Percentiles rank a stretch among this genome's conserved stretches.
Conservation (phyloP, 2,113 vertebrate genomes). For the Tupaia chinensis region DNA sequence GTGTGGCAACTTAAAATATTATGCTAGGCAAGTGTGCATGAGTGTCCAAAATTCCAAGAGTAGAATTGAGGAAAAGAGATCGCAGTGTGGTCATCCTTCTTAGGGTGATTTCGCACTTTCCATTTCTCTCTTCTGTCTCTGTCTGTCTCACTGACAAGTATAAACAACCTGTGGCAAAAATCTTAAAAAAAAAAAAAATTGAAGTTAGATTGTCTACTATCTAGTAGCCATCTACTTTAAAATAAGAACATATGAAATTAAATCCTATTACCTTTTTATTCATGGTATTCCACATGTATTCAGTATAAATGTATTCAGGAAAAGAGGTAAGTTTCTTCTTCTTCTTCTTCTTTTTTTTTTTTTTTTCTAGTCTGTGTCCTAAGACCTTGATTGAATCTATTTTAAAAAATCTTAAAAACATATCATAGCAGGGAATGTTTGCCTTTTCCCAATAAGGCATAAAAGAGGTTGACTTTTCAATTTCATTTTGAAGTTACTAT, state of each 20-base stretch:
- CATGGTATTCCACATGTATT: neutral
- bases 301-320: neutral
- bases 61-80: too few species aligned
- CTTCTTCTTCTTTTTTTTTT: neutral
- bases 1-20: too few species aligned
- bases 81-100: too few species aligned
- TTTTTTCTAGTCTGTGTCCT: neutral
- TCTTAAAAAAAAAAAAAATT: too few species aligned
- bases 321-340: neutral
- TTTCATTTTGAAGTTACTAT: neutral
- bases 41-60: too few species aligned
- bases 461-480: neutral
- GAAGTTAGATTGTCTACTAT: neutral
- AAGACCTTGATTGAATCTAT: neutral
- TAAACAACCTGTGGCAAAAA: too few species aligned
- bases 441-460: neutral
- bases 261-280: neutral
- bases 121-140: too few species aligned
- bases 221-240: neutral
- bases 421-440: neutral
- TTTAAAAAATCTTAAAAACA: neutral
- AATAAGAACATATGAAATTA: neutral
- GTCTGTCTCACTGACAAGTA: too few species aligned
- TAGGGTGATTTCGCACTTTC: too few species aligned
- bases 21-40: too few species aligned